Evolutionary conservation across 2,113 vertebrate genomes (phyloP), one percentile per base, ranked within the genome.

Genomic region (Hucho hucho): DNA sequence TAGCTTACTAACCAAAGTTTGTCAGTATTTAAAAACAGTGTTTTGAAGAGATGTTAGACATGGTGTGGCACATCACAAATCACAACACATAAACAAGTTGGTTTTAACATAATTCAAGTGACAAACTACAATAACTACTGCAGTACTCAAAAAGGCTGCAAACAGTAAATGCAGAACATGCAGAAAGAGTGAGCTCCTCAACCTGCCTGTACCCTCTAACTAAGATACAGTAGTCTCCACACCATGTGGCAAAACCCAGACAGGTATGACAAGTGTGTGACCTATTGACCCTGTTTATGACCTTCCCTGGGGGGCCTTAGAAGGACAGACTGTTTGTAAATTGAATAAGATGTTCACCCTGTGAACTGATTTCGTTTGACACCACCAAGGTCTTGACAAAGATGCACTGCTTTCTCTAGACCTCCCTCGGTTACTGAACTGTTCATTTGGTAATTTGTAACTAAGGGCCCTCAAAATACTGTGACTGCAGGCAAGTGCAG

Each of bases 251-350:
- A 67, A 67, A 67, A 67, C 29, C 29, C 29, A 37, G 32, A 18
- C 20, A 68, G 66, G 32, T 68, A 68, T 32, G n/a, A 61, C 53
- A 32, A 61, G 56, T 61, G 56, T 32, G 70, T 72, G 53, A 72
- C 29, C 29, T 61, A 46, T 63, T 37, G 56, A 72, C 29, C 70
- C 56, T n/a, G 28, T 72, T 72, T 24, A 72, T 72, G 20, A 72
- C 20, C 20, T 37, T 72, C 53, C 28, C 56, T 20, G 59, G 32
- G 61, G n/a, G 61, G 28, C 5, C 4, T 20, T 6, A 56, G 53
- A 25, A 14, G 20, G 7, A 49, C 25, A 53, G 47, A 56, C 25
- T 53, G 6, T 43, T 26, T 26, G 24, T 58, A n/a, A n/a, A 28
- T 6, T 47, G 29, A 43, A 24, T 37, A n/a, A 24, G 46, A 73